These are phyloP conservation scores for Stictocephala bisonia DNA, from an alignment of 2,888 invertebrate species.

Conservation along the genomic window DNA sequence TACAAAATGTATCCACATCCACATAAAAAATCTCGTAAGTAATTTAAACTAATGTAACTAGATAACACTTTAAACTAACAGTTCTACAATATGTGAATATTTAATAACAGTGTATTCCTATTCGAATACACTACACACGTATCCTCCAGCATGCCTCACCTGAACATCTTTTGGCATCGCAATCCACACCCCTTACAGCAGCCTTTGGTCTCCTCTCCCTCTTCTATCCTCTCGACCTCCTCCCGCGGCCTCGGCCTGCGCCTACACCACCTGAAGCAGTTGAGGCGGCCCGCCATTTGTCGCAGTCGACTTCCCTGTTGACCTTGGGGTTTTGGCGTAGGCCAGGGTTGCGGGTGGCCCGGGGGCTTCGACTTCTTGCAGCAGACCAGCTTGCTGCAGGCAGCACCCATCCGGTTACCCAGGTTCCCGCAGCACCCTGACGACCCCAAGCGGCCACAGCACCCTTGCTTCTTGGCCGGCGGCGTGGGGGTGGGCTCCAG, in stretches of 20 bases:
- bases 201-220: no score
- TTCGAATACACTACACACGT: no score
- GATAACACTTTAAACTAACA: no score
- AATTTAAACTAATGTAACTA: no score
- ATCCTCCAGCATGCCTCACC: no score
- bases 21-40: no score
- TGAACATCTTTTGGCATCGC: slow-evolving; percentile 42
- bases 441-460: slow-evolving; percentile 19
- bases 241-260: slow-evolving; percentile 8
- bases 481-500: slow-evolving; percentile 13
- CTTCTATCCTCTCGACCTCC: slow-evolving; percentile 25
- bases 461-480: slow-evolving; percentile 26
- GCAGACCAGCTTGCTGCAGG: slow-evolving; percentile 49
- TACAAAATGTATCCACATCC: no score
- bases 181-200: slow-evolving; percentile 4
- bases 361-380: slow-evolving; percentile 39
- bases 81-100: no score
- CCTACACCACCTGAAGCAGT: slow-evolving; percentile 27
- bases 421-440: slow-evolving; percentile 3
- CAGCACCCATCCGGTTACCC: slow-evolving; percentile 19
- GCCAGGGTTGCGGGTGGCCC: neutral
- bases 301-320: slow-evolving; percentile 18
- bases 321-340: neutral
- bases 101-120: no score
- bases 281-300: slow-evolving; percentile 17